Percentiles rank a stretch among this genome's conserved stretches.
These are phyloP conservation scores for Glaucidium brasilianum DNA, from an alignment of 2,113 vertebrate species.

Conservation along the genomic window DNA sequence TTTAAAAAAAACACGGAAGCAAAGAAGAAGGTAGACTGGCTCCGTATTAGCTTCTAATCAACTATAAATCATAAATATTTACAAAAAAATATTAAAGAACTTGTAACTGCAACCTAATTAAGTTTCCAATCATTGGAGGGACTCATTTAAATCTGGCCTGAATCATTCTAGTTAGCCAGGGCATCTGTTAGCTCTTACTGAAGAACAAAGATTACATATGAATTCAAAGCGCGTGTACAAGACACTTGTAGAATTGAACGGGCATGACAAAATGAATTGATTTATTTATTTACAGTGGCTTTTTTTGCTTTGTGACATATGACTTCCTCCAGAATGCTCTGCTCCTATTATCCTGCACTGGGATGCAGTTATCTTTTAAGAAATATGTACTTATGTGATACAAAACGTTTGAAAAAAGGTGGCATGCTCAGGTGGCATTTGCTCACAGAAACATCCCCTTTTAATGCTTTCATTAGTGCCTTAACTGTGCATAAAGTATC, in stretches of 20 bases:
- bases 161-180: background rate
- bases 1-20: background rate
- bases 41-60: constrained; percentile 60
- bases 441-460: background rate
- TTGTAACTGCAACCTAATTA: constrained; percentile 48
- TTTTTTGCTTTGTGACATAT: background rate
- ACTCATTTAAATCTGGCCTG: constrained; percentile 28
- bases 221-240: background rate
- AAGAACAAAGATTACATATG: background rate
- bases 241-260: background rate
- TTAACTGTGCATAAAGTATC: background rate
- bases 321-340: background rate
- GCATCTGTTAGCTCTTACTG: background rate
- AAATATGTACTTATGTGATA: background rate
- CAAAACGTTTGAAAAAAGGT: background rate
- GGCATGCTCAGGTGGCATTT: background rate
- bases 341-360: background rate
- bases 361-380: background rate
- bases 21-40: constrained; percentile 37
- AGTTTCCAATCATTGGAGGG: background rate
- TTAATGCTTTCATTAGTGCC: background rate
- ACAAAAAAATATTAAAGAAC: constrained; percentile 19
- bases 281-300: background rate
- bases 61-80: constrained; percentile 31
- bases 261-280: background rate